Conservation (phyloP, 2,113 vertebrate genomes). For the Tragelaphus strepsiceros region DNA sequence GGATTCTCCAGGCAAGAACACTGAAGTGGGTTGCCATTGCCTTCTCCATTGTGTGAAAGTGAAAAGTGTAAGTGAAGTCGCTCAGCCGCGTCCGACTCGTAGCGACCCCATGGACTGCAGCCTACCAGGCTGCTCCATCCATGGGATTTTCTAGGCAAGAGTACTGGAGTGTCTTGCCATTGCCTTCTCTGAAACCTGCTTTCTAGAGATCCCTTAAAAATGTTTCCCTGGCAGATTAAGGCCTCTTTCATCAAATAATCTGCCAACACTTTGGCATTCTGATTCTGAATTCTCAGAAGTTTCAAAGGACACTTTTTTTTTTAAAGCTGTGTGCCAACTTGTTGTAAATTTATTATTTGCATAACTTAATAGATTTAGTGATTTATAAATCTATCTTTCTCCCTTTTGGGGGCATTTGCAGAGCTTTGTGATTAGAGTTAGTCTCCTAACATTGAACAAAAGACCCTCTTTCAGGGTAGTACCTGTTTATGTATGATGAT, state of each 20-base stretch:
- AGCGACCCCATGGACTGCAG: too few species aligned
- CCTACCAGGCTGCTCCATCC: too few species aligned
- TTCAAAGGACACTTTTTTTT: neutral
- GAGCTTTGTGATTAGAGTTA: neutral
- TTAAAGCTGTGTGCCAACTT: neutral
- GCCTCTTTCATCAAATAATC: neutral
- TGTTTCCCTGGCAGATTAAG: neutral
- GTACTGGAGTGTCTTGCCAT: too few species aligned
- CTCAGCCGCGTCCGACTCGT: too few species aligned
- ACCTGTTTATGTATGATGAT: neutral
- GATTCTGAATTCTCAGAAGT: neutral
- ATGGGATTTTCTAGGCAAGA: too few species aligned
- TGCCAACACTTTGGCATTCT: neutral
- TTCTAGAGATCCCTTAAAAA: neutral
- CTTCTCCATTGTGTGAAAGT: too few species aligned
- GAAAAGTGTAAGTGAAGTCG: too few species aligned
- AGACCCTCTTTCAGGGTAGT: neutral
- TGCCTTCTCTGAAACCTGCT: neutral
- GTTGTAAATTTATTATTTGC: neutral
- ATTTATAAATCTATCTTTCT: neutral
- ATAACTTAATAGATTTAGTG: neutral
- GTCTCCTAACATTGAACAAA: neutral
- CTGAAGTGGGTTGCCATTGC: too few species aligned
- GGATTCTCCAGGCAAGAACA: too few species aligned
- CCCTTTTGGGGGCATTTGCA: neutral